Conservation (phyloP, 1,140 invertebrate species). For the Contarinia nasturtii region DNA sequence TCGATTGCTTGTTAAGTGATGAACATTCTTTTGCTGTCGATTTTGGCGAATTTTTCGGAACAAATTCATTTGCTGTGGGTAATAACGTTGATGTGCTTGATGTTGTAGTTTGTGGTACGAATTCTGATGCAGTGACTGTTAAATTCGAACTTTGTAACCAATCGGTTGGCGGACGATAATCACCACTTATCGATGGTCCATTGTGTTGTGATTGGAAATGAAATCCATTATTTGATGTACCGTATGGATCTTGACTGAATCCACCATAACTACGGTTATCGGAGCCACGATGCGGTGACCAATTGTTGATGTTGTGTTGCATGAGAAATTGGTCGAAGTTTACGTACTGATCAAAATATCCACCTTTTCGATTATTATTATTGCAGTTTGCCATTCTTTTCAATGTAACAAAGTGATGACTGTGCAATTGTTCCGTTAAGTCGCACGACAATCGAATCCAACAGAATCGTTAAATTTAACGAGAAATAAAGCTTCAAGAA, state of each 20-base stretch:
- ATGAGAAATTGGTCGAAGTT: neutral
- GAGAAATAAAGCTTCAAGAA: no score
- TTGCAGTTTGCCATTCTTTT: neutral
- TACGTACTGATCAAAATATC: neutral
- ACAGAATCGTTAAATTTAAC: no score
- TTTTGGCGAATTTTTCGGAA: neutral
- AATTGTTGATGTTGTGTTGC: neutral
- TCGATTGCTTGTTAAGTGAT: no score
- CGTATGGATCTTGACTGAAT: no score
- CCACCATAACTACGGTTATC: no score
- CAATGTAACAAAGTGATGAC: no score
- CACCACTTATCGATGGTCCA: neutral
- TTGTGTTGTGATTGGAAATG: neutral
- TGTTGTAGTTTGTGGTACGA: neutral
- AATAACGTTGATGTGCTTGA: neutral
- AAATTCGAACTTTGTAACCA: neutral
- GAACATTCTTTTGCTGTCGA: no score
- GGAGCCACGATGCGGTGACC: no score
- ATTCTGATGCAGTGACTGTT: neutral
- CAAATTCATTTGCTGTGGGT: neutral
- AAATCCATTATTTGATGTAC: no score
- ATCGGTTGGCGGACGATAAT: neutral
- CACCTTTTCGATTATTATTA: neutral
- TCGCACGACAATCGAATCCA: no score
- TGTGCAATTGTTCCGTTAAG: no score